Evolutionary conservation across 2,113 vertebrate species (phyloP), one percentile per base, ranked within the genome.

Genomic region (Neotoma lepida): DNA sequence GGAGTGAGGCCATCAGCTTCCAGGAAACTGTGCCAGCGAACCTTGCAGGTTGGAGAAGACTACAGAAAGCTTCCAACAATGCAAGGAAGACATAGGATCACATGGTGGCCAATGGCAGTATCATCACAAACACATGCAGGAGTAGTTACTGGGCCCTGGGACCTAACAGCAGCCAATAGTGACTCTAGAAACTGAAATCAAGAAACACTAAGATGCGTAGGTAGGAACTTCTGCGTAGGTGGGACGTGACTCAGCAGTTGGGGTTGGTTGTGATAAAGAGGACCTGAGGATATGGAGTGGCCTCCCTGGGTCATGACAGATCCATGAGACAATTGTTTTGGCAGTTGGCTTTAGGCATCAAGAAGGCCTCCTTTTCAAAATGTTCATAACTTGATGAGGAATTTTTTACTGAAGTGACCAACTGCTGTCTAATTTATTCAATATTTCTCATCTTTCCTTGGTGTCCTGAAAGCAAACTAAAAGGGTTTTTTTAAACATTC

Each of bases 241-340:
- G 35, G 54, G 15, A 30, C 26, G 30, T 1, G 28, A 13, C 41
- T 10, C 56, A 14, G 4, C 41, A 35, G 20, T 30, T 10, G 35
- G 33, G n/a, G 1, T 24, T 12, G 10, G 18, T n/a, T 56, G 49
- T 70, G 18, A 15, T 3, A 22, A n/a, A 18, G 46, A 49, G 58
- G 17, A 18, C 8, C 6, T 1, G 1, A 1, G 1, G 70, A 9
- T 12, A 5, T 10, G 15, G 39, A 30, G 4, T 0, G 9, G 33
- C 0, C 6, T 30, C 6, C 74, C 44, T 49, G 39, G 44, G 26
- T 76, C 44, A 46, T 12, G 39, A 0, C 20, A 46, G 9, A 0
- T 1, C 14, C 24, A 17, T 10, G 20, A n/a, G 1, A 6, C 18
- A 22, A 6, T 4, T 4, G 14, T 30, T 4, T 2, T 9, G 1